A percentile compares a stretch with the other conserved stretches of the same genome.
Conservation (phyloP, 1,140 invertebrate genomes). For the Bicyclus anynana region DNA sequence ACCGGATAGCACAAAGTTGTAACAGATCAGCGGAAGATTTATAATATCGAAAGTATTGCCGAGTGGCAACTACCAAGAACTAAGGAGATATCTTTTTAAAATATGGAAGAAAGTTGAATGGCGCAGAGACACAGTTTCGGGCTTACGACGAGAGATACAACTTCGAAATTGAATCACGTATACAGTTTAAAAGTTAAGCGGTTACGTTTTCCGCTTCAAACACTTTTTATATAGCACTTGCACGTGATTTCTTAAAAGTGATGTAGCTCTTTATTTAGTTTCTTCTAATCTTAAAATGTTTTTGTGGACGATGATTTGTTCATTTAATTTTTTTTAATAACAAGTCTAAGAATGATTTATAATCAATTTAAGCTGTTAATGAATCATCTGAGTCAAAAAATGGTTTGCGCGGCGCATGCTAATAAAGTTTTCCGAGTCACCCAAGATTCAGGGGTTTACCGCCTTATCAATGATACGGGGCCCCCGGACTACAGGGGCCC, state of each 20-base stretch:
- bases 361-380: too few relatives aligned
- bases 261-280: slow-evolving; percentile 48
- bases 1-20: not conserved
- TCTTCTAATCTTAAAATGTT: slow-evolving; percentile 35
- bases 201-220: slow-evolving; percentile 31
- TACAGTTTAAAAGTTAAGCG: slow-evolving; percentile 66
- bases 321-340: too few relatives aligned
- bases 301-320: not conserved
- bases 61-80: slow-evolving; percentile 33
- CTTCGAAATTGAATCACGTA: slow-evolving; percentile 74
- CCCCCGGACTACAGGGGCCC: too few relatives aligned
- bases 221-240: slow-evolving; percentile 28
- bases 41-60: slow-evolving; percentile 39
- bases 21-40: slow-evolving; percentile 34
- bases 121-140: slow-evolving; percentile 60
- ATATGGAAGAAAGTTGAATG: slow-evolving; percentile 65
- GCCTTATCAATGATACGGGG: too few relatives aligned
- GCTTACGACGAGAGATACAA: slow-evolving; percentile 53
- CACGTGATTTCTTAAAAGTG: slow-evolving; percentile 58
- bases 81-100: slow-evolving; percentile 51
- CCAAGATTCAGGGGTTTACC: too few relatives aligned
- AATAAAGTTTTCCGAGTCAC: too few relatives aligned
- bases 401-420: too few relatives aligned
- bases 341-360: too few relatives aligned
- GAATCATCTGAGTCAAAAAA: too few relatives aligned